These are phyloP conservation scores for Jaculus jaculus DNA, from an alignment of 2,113 vertebrate genomes.

Conservation along the genomic window DNA sequence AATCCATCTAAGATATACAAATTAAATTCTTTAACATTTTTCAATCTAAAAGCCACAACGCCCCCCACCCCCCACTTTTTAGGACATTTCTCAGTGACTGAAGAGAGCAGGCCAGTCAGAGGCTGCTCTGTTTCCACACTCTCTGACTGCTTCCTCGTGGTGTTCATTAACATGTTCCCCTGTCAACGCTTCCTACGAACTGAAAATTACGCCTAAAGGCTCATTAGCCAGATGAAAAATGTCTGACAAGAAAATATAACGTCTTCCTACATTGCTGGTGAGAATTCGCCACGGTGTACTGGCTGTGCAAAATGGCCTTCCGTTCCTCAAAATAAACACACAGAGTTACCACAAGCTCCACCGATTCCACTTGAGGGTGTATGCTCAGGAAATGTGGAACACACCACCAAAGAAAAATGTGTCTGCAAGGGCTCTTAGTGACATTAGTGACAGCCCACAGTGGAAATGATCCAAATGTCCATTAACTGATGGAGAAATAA, in stretches of 20 bases:
- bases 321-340: neutral
- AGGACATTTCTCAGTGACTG: neutral
- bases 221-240: neutral
- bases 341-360: neutral
- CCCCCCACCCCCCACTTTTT: neutral
- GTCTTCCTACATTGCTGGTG: neutral
- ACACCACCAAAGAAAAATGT: neutral
- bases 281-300: neutral
- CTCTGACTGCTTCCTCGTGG: neutral
- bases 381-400: neutral
- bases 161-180: neutral
- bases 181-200: neutral
- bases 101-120: neutral
- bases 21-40: neutral
- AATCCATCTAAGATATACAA: neutral
- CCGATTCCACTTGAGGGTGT: neutral
- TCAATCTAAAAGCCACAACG: neutral
- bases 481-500: neutral
- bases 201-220: neutral
- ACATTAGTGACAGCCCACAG: neutral
- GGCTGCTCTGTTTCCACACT: neutral
- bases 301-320: neutral
- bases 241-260: neutral
- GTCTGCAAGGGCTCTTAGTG: neutral
- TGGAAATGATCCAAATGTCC: too few relatives aligned